phyloP scores from a whole-genome alignment of 2,888 invertebrate species.

The Clivina fossor region DNA sequence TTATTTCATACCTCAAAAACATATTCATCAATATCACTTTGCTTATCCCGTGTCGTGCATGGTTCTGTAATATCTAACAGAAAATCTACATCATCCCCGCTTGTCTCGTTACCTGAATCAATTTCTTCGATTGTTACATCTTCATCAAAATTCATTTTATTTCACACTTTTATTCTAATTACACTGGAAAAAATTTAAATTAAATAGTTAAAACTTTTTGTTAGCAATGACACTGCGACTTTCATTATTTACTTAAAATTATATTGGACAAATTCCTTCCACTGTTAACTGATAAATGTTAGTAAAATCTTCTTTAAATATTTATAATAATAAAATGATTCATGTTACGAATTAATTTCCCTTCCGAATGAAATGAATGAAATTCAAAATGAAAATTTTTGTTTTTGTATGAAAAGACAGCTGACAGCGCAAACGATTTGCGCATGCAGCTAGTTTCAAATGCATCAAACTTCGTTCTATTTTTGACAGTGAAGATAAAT shows the following conservation, averaged over 20 bases:
- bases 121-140: slow-evolving; percentile 84
- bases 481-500: no score
- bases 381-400: slow-evolving; percentile 17
- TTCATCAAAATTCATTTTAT: slow-evolving; percentile 87
- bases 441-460: no score
- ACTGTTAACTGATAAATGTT: slow-evolving; percentile 12
- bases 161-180: neutral
- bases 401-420: slow-evolving; percentile 23
- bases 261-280: slow-evolving; percentile 1
- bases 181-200: neutral
- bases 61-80: slow-evolving; percentile 79
- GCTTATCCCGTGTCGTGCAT: slow-evolving; percentile 73
- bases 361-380: slow-evolving; percentile 11
- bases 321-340: no score
- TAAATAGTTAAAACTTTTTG: slow-evolving; percentile 5
- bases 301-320: slow-evolving; percentile 10
- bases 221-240: slow-evolving; percentile 22
- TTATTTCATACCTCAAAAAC: slow-evolving; percentile 71
- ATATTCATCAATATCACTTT: slow-evolving; percentile 86
- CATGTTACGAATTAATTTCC: no score
- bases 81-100: slow-evolving; percentile 93
- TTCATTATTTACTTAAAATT: slow-evolving; percentile 8
- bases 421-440: no score
- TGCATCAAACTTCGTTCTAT: no score
- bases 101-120: slow-evolving; percentile 91